phyloP scores from a whole-genome alignment of 2,113 vertebrate genomes.

The Hippocampus mohnikei region DNA sequence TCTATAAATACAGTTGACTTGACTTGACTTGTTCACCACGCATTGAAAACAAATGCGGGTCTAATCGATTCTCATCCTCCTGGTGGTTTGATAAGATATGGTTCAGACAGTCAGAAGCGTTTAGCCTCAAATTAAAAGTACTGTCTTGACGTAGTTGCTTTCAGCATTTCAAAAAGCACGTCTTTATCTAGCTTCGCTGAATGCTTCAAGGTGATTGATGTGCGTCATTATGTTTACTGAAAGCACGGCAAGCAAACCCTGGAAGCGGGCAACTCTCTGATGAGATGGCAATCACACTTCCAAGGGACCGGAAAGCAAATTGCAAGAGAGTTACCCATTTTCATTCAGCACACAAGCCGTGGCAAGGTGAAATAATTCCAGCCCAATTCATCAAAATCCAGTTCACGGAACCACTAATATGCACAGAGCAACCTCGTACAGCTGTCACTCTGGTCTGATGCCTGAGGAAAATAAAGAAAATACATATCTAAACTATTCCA shows the following conservation, averaged over 20 bases:
- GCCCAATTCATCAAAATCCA: not conserved
- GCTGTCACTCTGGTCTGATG: slow-evolving; percentile 20
- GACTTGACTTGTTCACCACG: no score
- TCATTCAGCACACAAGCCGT: slow-evolving; percentile 34
- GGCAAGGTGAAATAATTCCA: slow-evolving; percentile 38
- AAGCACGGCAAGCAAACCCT: slow-evolving; percentile 7
- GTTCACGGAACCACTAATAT: slow-evolving; percentile 29
- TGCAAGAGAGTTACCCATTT: slow-evolving; percentile 16
- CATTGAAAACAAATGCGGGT: no score
- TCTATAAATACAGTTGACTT: no score
- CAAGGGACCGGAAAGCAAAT: slow-evolving; percentile 38
- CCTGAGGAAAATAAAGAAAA: slow-evolving; percentile 16
- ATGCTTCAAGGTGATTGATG: slow-evolving; percentile 38
- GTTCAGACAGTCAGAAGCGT: not conserved
- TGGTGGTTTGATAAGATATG: no score
- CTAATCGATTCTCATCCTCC: no score
- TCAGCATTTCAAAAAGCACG: not conserved
- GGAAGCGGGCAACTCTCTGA: slow-evolving; percentile 12
- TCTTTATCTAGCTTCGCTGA: not conserved
- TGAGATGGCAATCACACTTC: slow-evolving; percentile 18
- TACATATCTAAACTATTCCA: slow-evolving; percentile 6
- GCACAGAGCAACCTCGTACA: slow-evolving; percentile 25
- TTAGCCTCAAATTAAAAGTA: not conserved
- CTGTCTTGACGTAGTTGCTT: not conserved
- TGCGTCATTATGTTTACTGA: slow-evolving; percentile 44